Conservation (phyloP, 2,888 invertebrate species). For the Cryptosula pallasiana region DNA sequence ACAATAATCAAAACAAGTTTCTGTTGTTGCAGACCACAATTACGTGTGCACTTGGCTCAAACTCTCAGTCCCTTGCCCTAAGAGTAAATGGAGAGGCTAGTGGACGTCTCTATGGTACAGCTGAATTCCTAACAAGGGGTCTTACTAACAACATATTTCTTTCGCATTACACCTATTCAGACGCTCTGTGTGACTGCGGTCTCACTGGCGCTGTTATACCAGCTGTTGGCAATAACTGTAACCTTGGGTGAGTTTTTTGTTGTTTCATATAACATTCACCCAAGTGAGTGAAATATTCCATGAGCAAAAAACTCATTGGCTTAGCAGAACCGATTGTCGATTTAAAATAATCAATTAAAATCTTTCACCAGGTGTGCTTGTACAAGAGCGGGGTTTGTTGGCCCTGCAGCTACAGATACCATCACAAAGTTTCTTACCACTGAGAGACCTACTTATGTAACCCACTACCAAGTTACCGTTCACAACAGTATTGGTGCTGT, state of each 20-base stretch:
- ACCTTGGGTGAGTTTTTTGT: too few species aligned
- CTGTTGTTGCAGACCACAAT: slow-evolving; percentile 1
- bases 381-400: neutral
- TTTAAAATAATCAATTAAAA: neutral
- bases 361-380: neutral
- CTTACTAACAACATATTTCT: neutral
- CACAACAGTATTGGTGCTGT: too few species aligned
- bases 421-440: neutral
- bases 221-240: neutral
- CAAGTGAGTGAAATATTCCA: too few species aligned
- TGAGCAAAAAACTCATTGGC: too few species aligned
- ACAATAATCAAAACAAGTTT: too few species aligned
- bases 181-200: neutral
- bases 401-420: neutral
- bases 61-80: neutral
- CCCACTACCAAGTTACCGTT: neutral
- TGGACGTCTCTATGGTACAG: neutral
- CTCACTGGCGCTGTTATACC: neutral
- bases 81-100: neutral
- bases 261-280: neutral
- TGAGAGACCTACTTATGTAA: neutral
- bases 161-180: neutral
- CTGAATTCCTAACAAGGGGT: too few species aligned
- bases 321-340: too few species aligned
- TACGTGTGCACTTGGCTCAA: neutral